Percentiles rank a stretch among this genome's conserved stretches.
Conservation (phyloP, 2,888 invertebrate genomes). For the Adineta ricciae region DNA sequence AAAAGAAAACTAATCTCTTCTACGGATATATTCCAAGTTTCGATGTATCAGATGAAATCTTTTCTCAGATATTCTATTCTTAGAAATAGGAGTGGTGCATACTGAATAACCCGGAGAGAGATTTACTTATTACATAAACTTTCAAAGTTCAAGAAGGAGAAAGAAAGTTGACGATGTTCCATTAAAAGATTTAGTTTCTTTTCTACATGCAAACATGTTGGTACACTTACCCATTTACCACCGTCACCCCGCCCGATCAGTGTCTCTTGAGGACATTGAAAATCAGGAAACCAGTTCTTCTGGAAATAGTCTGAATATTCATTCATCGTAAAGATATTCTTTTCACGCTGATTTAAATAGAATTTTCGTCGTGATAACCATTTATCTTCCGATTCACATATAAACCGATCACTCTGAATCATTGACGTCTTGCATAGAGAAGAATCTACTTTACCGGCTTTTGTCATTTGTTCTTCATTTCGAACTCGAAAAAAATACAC, state of each 20-base stretch:
- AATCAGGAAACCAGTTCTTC: background rate
- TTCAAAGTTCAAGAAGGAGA: too few species aligned
- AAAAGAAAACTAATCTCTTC: too few species aligned
- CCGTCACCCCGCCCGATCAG: background rate
- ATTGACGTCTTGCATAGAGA: background rate
- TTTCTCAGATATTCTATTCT: too few species aligned
- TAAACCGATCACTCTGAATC: background rate
- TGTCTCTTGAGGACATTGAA: background rate
- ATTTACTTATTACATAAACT: too few species aligned
- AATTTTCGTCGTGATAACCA: background rate
- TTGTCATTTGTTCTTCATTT: background rate
- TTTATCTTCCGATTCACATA: background rate
- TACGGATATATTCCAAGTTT: too few species aligned
- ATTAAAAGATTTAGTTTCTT: too few species aligned
- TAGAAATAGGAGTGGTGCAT: too few species aligned
- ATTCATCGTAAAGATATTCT: background rate
- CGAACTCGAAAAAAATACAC: background rate
- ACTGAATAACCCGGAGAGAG: too few species aligned
- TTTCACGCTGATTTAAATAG: background rate
- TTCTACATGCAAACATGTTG: too few species aligned
- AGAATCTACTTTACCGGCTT: background rate
- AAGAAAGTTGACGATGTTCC: too few species aligned
- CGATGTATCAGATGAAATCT: too few species aligned
- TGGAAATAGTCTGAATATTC: background rate
- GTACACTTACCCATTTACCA: background rate